Conservation (phyloP, 2,113 vertebrate species). For the Macheiramphus alcinus region DNA sequence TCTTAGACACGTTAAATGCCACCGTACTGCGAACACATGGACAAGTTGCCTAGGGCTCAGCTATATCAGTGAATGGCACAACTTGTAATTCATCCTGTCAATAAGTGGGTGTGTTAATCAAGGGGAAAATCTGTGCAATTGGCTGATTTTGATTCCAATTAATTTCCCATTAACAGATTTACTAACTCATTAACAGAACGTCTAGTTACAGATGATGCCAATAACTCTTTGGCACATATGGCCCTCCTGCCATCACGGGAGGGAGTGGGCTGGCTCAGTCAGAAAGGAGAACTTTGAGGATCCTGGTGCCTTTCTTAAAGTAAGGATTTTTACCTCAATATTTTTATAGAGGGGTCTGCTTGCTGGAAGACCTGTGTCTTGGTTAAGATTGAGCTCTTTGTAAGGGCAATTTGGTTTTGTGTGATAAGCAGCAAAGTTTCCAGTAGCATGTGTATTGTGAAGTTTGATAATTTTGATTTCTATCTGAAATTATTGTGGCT, state of each 20-base stretch:
- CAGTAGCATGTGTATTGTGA: not conserved
- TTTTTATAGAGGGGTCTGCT: not conserved
- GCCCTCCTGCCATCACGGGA: not conserved
- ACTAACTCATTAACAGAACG: slow-evolving; percentile 42
- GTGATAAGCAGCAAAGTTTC: not conserved
- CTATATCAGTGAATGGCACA: not conserved
- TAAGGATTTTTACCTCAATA: not conserved
- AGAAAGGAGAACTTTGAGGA: not conserved
- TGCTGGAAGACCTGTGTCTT: not conserved
- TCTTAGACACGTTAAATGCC: not conserved
- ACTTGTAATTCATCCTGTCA: slow-evolving; percentile 18
- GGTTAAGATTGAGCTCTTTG: not conserved
- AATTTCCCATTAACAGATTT: slow-evolving; percentile 55
- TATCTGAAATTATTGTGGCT: not conserved
- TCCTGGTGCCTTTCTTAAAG: not conserved
- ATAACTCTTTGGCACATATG: not conserved
- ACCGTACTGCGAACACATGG: fast-evolving
- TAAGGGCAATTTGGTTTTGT: not conserved
- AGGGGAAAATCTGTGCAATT: slow-evolving; percentile 48
- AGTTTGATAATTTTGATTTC: not conserved
- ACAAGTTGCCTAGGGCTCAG: not conserved
- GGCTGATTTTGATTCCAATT: slow-evolving; percentile 44
- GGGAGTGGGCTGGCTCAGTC: not conserved
- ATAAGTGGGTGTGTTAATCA: slow-evolving; percentile 47
- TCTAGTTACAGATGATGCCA: slow-evolving; percentile 5